A percentile compares a stretch with the other conserved stretches of the same genome.
These are phyloP conservation scores for Axinella damicornis DNA, from an alignment of 37 sponge, comb jelly and placozoan species.

Conservation along the genomic window DNA sequence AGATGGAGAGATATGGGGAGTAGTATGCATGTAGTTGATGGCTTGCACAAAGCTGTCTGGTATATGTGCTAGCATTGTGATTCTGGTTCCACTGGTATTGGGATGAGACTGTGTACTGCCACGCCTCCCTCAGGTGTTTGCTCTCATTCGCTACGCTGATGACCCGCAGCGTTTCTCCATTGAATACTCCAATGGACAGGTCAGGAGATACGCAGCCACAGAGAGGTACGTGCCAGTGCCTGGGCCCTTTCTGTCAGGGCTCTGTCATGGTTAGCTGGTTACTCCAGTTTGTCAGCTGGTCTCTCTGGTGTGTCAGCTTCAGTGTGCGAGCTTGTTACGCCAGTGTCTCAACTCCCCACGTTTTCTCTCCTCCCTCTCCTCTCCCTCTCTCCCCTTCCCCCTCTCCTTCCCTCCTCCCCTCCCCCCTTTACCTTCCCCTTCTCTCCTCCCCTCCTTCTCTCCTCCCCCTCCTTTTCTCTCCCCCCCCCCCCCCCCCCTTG, in stretches of 20 bases:
- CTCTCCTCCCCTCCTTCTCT: neutral
- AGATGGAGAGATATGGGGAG: too few relatives aligned
- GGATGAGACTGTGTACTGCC: too few relatives aligned
- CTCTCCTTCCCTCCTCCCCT: neutral
- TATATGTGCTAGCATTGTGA: too few relatives aligned
- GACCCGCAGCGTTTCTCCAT: slow-evolving; percentile 97
- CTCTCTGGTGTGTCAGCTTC: neutral
- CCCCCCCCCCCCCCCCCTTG: too few relatives aligned
- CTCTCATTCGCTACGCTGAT: slow-evolving; percentile 89
- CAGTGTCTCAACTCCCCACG: too few relatives aligned
- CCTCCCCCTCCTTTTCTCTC: neutral
- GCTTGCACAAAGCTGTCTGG: too few relatives aligned
- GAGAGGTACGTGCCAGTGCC: slow-evolving; percentile 62
- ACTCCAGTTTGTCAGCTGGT: neutral
- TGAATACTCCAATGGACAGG: slow-evolving; percentile 83
- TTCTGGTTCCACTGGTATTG: too few relatives aligned
- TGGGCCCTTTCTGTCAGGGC: neutral
- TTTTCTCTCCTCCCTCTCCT: neutral
- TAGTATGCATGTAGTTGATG: too few relatives aligned
- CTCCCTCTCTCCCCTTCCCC: neutral
- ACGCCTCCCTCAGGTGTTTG: slow-evolving; percentile 67
- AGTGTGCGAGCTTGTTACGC: too few relatives aligned
- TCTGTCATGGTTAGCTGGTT: neutral
- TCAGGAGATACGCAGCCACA: slow-evolving; percentile 83
- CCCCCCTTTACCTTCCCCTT: neutral